Base-by-base conservation (phyloP, 2,888 invertebrate genomes). In the Monochamus alternatus region DNA sequence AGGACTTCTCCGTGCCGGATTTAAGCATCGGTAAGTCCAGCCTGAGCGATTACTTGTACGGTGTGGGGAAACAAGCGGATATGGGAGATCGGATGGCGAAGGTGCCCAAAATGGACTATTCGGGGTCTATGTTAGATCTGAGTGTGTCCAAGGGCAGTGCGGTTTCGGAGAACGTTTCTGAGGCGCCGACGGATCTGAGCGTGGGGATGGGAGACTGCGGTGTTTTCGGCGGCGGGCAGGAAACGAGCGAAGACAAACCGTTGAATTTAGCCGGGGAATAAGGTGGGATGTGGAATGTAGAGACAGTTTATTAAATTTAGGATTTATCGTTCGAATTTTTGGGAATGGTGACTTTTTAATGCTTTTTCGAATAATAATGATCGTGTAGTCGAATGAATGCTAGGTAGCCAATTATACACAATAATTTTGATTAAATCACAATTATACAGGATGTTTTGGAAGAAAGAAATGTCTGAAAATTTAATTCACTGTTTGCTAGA, bases 71-170 rank as follows among this genome's bases (percentile, higher is more conserved):
- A 80, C 80, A 83, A 75, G 63, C 44, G 4, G 78, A 77, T 74
- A 74, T 76, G 75, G 79, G 81, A 9, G 92, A 93, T 74, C 90
- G 90, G 73, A 91, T 92, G 60, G 83, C 91, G 10, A 94, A 93
- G 87, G 88, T 93, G 65, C 89, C 91, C 4, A 93, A 93, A 87
- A 87, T 90, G 43, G 92, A 91, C 79, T 89, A 91, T 74, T 84
- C 88, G 12, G 88, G 89, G 14, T 88, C 89, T n/a, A 88, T 90
- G 64, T 86, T 90, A 75, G 90, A 92, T 78, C 87, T 91, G 12
- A 90, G 91, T 77, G 88, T 90, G 80, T 90, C 82, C n/a, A 86
- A 86, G 77, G 83, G 75, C 75, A 76, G 70, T 63, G 78, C 84
- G 43, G 74, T 79, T 10, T 75, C 77, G 7, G 86, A 86, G 8